Evolutionary conservation across 2,888 invertebrate species (phyloP).

Genomic region (Dolichopus griseipennis): DNA sequence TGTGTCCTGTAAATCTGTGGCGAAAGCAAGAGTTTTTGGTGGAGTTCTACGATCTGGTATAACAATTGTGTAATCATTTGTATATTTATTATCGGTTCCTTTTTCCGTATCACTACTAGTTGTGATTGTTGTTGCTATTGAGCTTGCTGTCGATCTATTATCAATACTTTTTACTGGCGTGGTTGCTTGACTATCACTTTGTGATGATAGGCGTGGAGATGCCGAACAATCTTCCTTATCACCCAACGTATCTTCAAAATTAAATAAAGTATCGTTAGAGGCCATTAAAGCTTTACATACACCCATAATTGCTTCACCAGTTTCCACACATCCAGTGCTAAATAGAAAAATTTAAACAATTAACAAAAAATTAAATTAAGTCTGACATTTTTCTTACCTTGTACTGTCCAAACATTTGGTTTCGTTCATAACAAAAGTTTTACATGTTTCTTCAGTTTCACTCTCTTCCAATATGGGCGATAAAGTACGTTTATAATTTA

Average conservation of each 20-base stretch:
- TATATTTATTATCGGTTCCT: background rate
- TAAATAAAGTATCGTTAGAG: constrained; percentile 27
- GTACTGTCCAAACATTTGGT: constrained; percentile 27
- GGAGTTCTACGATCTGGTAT: constrained; percentile 14
- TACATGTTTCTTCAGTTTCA: constrained; percentile 26
- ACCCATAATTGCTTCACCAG: constrained; percentile 26
- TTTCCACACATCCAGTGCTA: constrained; percentile 26
- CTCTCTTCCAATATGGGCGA: constrained; percentile 28
- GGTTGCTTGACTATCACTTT: constrained; percentile 19
- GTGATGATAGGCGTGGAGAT: constrained; percentile 23
- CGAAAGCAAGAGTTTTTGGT: constrained; percentile 20
- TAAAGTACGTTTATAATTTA: constrained; percentile 27
- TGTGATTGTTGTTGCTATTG: constrained; percentile 11
- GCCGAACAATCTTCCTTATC: constrained; percentile 24
- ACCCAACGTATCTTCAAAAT: constrained; percentile 27
- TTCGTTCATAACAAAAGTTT: constrained; percentile 27
- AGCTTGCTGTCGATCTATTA: constrained; percentile 15
- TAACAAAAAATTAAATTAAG: background rate
- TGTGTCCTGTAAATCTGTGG: background rate
- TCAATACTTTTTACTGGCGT: constrained; percentile 17
- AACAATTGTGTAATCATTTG: background rate
- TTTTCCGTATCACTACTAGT: constrained; percentile 12
- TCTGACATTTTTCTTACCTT: constrained; percentile 19
- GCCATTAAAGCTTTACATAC: constrained; percentile 27
- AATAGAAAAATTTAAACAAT: constrained; percentile 9